Evolutionary conservation across 64 coral and sea anemone species (phyloP).

Genomic region (Orbicella faveolata): DNA sequence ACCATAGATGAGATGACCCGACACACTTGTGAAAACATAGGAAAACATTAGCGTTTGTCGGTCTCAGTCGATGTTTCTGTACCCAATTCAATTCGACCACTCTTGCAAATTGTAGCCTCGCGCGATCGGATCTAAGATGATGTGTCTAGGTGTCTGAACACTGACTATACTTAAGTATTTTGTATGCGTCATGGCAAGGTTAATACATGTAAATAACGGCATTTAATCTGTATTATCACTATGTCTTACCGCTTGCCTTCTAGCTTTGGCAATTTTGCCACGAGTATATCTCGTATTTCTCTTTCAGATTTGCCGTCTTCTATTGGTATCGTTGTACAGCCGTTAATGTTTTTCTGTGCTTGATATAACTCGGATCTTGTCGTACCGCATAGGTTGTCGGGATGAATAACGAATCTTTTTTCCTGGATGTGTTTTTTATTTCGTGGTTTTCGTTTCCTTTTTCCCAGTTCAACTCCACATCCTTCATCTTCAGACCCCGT

Average conservation of each 20-base stretch:
- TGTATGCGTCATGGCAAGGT: too few relatives aligned
- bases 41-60: too few relatives aligned
- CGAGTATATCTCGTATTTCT: background rate
- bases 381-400: background rate
- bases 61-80: too few relatives aligned
- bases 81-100: too few relatives aligned
- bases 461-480: background rate
- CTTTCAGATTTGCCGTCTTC: background rate
- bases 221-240: background rate
- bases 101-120: too few relatives aligned
- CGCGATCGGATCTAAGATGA: too few relatives aligned
- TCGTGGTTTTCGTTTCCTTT: background rate
- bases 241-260: background rate
- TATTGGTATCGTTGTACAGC: background rate
- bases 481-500: background rate
- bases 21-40: too few relatives aligned
- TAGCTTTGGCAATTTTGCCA: background rate
- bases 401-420: background rate
- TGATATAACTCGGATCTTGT: background rate
- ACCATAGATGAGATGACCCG: too few relatives aligned
- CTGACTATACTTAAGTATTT: too few relatives aligned
- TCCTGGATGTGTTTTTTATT: background rate
- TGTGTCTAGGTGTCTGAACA: too few relatives aligned
- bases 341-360: background rate
- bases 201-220: too few relatives aligned